A percentile compares a stretch with the other conserved stretches of the same genome.
Conservation (phyloP, 2,888 invertebrate genomes). For the Hofmannophila pseudospretella region DNA sequence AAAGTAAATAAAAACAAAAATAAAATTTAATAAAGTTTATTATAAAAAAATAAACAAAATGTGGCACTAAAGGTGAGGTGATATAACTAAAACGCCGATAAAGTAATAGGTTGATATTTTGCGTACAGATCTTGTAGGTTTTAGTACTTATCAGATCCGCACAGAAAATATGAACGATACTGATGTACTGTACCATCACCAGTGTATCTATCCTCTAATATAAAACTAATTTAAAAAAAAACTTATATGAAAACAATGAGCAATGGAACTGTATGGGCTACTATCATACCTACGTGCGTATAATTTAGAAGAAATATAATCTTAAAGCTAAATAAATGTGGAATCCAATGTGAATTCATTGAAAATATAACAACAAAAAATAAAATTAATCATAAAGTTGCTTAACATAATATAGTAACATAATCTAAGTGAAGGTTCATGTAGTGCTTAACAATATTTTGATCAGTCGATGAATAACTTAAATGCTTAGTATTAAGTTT, state of each 20-base stretch:
- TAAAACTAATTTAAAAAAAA: constrained; percentile 28
- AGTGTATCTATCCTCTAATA: constrained; percentile 23
- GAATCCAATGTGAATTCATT: constrained; percentile 4
- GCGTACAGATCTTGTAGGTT: constrained; percentile 26
- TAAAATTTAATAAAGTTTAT: constrained; percentile 51
- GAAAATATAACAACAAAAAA: constrained; percentile 19
- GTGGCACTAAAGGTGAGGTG: constrained; percentile 42
- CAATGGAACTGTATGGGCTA: constrained; percentile 49
- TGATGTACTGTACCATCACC: constrained; percentile 12
- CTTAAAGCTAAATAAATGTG: constrained; percentile 25
- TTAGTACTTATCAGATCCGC: constrained; percentile 19
- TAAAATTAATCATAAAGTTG: constrained; percentile 22
- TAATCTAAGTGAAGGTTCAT: constrained; percentile 30
- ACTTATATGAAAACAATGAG: constrained; percentile 27
- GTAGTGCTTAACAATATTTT: constrained; percentile 43
- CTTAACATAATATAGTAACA: constrained; percentile 18
- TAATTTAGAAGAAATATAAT: constrained; percentile 26
- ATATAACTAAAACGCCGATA: constrained; percentile 32
- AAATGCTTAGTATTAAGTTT: constrained; percentile 50
- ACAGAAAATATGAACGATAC: constrained; percentile 36
- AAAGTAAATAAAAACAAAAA: constrained; percentile 37
- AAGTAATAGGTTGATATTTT: constrained; percentile 30
- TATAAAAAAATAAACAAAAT: constrained; percentile 46
- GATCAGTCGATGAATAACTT: constrained; percentile 59
- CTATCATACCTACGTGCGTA: constrained; percentile 53